Conservation (phyloP, 1,140 invertebrate species). For the Chlorops oryzae region DNA sequence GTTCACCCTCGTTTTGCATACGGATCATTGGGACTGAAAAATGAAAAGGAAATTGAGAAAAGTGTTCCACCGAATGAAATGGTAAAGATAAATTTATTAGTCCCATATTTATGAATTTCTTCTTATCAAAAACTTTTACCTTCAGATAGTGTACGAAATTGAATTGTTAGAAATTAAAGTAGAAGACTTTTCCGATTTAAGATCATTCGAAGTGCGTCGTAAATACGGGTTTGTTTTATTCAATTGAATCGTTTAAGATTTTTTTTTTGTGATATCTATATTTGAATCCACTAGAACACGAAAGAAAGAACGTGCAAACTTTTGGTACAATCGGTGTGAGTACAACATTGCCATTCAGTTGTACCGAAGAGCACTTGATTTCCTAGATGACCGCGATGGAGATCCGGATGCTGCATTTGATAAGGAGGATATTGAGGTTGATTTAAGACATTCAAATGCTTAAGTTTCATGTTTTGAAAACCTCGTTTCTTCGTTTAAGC, state of each 20-base stretch:
- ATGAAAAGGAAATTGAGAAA: slow-evolving; percentile 39
- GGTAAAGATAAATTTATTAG: slow-evolving; percentile 15
- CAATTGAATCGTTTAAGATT: slow-evolving; percentile 4
- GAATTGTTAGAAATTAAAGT: slow-evolving; percentile 61
- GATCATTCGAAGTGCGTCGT: slow-evolving; percentile 55
- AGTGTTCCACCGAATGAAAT: slow-evolving; percentile 58
- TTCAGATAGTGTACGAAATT: slow-evolving; percentile 49
- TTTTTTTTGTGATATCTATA: background rate
- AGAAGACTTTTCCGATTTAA: slow-evolving; percentile 58
- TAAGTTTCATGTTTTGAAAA: too few relatives aligned
- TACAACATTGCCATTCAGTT: slow-evolving; percentile 71
- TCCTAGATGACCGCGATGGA: slow-evolving; percentile 64
- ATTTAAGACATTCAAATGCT: background rate
- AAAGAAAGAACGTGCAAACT: slow-evolving; percentile 81
- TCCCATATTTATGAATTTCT: background rate
- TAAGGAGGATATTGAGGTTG: slow-evolving; percentile 39
- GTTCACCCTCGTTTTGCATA: slow-evolving; percentile 71
- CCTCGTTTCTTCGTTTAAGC: slow-evolving; percentile 22
- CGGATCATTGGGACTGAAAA: slow-evolving; percentile 60
- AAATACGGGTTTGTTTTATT: slow-evolving; percentile 56
- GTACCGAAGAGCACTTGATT: slow-evolving; percentile 77
- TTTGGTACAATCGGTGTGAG: slow-evolving; percentile 77
- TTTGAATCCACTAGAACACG: slow-evolving; percentile 53
- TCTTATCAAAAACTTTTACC: background rate
- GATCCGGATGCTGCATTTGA: slow-evolving; percentile 45